Evolutionary conservation across 2,113 vertebrate genomes (phyloP), one percentile per base, ranked within the genome.

Genomic region (Atherinomorus stipes): DNA sequence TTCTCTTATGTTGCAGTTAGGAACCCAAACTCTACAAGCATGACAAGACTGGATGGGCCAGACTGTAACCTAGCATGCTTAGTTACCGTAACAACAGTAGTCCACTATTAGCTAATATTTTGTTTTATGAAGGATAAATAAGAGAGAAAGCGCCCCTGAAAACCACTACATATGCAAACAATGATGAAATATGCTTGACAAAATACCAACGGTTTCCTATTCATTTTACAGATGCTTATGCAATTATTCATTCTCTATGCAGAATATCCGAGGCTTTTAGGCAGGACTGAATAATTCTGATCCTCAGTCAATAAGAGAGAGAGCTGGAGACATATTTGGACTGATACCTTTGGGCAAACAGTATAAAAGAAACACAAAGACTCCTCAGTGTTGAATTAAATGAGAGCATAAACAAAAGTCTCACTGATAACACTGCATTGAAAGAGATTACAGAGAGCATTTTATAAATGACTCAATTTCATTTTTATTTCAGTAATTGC

Each of bases 401-500:
- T 16, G 12, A 68, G 10, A 26, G 37, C 21, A 76, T 51, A 67
- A 42, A 34, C 22, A 34, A 45, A 12, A 37, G 42, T 23, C 54
- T 52, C 56, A 51, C 28, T 63, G 22, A 49, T 57, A 18, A 62
- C n/a, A 8, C 52, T 9, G 16, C n/a, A 13, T 10, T 6, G 50
- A 42, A 62, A 57, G 11, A 53, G 26, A 45, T 50, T 61, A 57
- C 37, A 61, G 54, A 54, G 42, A 38, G 22, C 60, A 23, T 71
- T 73, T 66, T 68, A 59, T 7, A 60, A 77, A 77, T 60, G 51
- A 74, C 42, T 79, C 47, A 11, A 26, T 70, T 66, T 66, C 12
- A 51, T 68, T 72, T 71, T 67, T 59, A 56, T 85, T 64, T 66
- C 34, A 42, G 47, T 34, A 15, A 18, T 28, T 40, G 53, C 47